Conservation (phyloP, 2,888 invertebrate species). For the Petrophora chlorosata region DNA sequence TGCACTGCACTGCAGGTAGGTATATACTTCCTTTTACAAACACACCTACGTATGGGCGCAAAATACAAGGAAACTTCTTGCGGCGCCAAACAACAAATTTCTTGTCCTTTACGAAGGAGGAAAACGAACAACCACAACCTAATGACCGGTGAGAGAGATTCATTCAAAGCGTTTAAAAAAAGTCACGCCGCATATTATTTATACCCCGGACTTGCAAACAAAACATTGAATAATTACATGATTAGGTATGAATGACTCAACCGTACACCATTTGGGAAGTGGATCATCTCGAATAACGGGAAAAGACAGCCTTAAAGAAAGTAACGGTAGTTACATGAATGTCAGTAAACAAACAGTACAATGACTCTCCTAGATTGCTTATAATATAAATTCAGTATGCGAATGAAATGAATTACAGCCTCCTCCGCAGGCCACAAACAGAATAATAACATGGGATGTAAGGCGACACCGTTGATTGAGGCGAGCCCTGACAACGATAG, state of each 20-base stretch:
- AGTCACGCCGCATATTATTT: constrained; percentile 12
- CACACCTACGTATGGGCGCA: background rate
- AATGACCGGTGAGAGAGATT: constrained; percentile 14
- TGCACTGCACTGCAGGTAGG: constrained; percentile 11
- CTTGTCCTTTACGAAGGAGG: background rate
- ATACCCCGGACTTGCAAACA: constrained; percentile 14
- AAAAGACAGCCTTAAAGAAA: constrained; percentile 26
- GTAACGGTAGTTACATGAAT: constrained; percentile 25
- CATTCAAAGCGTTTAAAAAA: constrained; percentile 11
- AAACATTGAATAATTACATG: constrained; percentile 20
- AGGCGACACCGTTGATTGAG: constrained; percentile 7
- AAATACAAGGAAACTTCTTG: constrained; percentile 7
- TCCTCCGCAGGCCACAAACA: constrained; percentile 1
- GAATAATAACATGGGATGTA: constrained; percentile 2
- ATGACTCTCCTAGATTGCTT: constrained; percentile 21
- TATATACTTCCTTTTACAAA: constrained; percentile 2
- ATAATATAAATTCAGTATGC: constrained; percentile 6
- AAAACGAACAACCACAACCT: constrained; percentile 21
- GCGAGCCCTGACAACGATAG: constrained; percentile 6
- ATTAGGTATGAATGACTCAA: constrained; percentile 20
- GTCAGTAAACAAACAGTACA: constrained; percentile 29
- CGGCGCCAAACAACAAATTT: background rate
- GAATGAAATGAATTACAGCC: constrained; percentile 12
- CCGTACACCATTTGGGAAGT: constrained; percentile 24
- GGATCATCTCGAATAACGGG: constrained; percentile 25